Evolutionary conservation across 2,888 invertebrate genomes (phyloP).

Genomic region (Lepidonotus clava): DNA sequence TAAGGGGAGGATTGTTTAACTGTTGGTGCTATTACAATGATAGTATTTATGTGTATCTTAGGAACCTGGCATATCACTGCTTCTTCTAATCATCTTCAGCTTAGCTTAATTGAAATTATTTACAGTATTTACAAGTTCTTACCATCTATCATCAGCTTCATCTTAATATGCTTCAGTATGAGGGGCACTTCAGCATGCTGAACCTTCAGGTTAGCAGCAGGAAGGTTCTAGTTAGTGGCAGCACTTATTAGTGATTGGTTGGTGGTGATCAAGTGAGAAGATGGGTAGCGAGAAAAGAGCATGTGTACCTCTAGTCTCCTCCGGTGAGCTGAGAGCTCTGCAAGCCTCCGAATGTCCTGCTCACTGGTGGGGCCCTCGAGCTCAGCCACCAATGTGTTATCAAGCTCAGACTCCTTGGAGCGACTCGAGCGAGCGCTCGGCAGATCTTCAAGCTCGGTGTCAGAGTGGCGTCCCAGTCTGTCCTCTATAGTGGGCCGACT

Average conservation of each 20-base stretch:
- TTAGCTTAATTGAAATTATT: no score
- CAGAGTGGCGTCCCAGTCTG: constrained; percentile 72
- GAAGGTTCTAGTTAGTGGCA: background rate
- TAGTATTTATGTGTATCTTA: no score
- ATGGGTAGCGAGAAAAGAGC: constrained; percentile 33
- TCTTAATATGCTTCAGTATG: background rate
- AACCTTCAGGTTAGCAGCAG: background rate
- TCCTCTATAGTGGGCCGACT: constrained; percentile 75
- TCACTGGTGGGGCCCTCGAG: constrained; percentile 19
- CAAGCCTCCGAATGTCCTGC: background rate
- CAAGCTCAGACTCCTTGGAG: constrained; percentile 54
- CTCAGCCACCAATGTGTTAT: constrained; percentile 45
- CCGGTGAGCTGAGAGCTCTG: constrained; percentile 42
- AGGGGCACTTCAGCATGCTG: background rate
- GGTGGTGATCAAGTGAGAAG: constrained; percentile 53
- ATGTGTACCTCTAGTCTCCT: constrained; percentile 55
- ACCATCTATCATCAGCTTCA: background rate
- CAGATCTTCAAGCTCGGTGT: constrained; percentile 67
- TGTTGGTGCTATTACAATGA: no score
- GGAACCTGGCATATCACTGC: no score
- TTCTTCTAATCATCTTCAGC: no score
- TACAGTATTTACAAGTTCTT: background rate
- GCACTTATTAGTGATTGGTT: constrained; percentile 49
- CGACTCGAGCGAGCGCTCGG: constrained; percentile 54
- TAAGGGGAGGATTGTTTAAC: no score